A percentile compares a stretch with the other conserved stretches of the same genome.
Conservation (phyloP, 2,797 vertebrate species). For the Tangara arthus region DNA sequence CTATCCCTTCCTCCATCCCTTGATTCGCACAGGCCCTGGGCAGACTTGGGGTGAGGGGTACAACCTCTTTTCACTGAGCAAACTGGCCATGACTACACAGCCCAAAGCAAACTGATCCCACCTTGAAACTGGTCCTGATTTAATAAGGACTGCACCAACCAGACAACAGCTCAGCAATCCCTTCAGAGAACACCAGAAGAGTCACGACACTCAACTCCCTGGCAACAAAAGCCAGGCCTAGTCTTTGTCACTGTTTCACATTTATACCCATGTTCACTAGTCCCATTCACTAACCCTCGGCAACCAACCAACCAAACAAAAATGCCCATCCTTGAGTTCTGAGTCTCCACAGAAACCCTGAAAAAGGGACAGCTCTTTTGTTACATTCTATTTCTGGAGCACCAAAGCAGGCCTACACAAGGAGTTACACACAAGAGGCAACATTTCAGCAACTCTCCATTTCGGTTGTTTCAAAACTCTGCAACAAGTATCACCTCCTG, state of each 20-base stretch:
- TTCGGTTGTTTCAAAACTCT: background rate
- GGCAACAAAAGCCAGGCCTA: background rate
- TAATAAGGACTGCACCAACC: background rate
- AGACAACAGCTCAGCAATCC: background rate
- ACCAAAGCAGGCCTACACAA: background rate
- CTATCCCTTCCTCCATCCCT: background rate
- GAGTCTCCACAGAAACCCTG: background rate
- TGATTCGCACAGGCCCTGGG: fast-evolving
- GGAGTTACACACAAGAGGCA: background rate
- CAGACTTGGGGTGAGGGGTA: background rate
- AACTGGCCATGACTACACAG: background rate
- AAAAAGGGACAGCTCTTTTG: background rate
- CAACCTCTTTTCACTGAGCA: background rate
- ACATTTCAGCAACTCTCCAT: background rate
- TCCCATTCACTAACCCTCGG: background rate
- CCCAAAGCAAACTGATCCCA: background rate
- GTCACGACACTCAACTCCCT: fast-evolving
- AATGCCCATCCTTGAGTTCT: background rate
- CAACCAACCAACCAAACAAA: background rate
- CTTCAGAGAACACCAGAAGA: background rate
- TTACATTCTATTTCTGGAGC: background rate
- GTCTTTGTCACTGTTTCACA: background rate
- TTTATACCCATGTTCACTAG: background rate
- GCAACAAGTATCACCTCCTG: background rate
- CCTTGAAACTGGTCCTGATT: background rate